Evolutionary conservation across 1,140 invertebrate species (phyloP).

Genomic region (Luehdorfia chinensis): DNA sequence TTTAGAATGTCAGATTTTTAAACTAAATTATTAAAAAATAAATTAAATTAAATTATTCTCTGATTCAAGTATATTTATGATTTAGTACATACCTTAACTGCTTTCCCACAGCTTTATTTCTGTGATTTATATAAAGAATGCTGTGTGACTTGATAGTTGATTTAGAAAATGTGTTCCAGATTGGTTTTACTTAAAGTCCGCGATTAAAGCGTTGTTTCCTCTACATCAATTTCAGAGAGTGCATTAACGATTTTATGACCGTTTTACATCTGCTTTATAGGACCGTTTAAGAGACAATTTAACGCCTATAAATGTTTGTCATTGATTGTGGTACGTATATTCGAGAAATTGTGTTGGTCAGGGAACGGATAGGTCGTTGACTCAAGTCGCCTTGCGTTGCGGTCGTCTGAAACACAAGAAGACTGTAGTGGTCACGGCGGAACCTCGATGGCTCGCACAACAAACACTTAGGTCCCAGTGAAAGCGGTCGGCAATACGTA

Average conservation of each 20-base stretch:
- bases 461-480: slow-evolving; percentile 15
- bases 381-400: slow-evolving; percentile 43
- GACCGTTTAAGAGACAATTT: slow-evolving; percentile 39
- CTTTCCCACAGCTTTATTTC: too few species aligned
- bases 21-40: too few species aligned
- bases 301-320: slow-evolving; percentile 46
- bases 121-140: too few species aligned
- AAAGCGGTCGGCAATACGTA: slow-evolving; percentile 11
- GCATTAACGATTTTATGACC: slow-evolving; percentile 42
- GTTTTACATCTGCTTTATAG: slow-evolving; percentile 40
- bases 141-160: too few species aligned
- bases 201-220: slow-evolving; percentile 15
- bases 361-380: slow-evolving; percentile 53
- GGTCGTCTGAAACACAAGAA: slow-evolving; percentile 65
- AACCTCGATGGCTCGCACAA: slow-evolving; percentile 9
- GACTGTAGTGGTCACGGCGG: slow-evolving; percentile 39
- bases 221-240: slow-evolving; percentile 33
- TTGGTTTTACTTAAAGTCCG: slow-evolving; percentile 11
- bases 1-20: slow-evolving; percentile 17
- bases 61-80: slow-evolving; percentile 17
- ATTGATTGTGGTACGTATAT: slow-evolving; percentile 26
- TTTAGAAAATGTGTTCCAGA: slow-evolving; percentile 15
- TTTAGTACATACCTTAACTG: too few species aligned
- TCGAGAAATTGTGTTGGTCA: slow-evolving; percentile 45
- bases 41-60: too few species aligned